Evolutionary conservation across 1,140 invertebrate genomes (phyloP), one percentile per base, ranked within the genome.

Genomic region (Sinonovacula constricta): DNA sequence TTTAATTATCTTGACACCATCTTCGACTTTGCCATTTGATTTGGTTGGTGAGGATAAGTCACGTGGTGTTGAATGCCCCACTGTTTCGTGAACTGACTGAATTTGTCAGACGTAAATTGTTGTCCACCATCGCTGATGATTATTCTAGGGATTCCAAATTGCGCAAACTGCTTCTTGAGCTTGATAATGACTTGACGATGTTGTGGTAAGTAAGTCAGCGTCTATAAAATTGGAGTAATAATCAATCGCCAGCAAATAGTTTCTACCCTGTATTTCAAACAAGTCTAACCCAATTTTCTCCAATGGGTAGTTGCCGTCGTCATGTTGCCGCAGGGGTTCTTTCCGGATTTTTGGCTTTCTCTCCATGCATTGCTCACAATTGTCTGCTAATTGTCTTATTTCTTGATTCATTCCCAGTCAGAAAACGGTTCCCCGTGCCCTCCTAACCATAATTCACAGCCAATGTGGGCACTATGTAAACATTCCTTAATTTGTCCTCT

Each of bases 141-240:
- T n/a, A 18, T 56, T 36, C 56, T 72, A 22, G 84, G 83, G 39
- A 85, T 74, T 10, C 83, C 78, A 51, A 45, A 81, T 66, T 68
- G 49, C 3, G 80, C 70, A 62, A 85, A 85, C n/a, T 84, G 56
- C 26, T 79, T 54, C 51, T 79, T 83, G n/a, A 85, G 69, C 24
- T 59, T 54, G 14, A 7, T n/a, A 14, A 85, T 82, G 4, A 72
- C 57, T 57, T 75, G 70, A 60, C 31, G 81, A 76, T 59, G 66
- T 54, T 28, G 34, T 63, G 28, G 33, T 57, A n/a, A 81, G 67
- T 10, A 26, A 22, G 31, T 72, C 56, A 30, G 90, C 94, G 84
- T 94, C 93, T 34, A 80, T 76, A 56, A 65, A 82, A 49, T 79
- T 81, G 26, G 81, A 83, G 30, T 66, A 83, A 24, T 80, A 72